Percentiles rank a stretch among this genome's conserved stretches.
These are phyloP conservation scores for Plumapathes pennacea DNA, from an alignment of 92 coral and sea anemone genomes.

Conservation along the genomic window DNA sequence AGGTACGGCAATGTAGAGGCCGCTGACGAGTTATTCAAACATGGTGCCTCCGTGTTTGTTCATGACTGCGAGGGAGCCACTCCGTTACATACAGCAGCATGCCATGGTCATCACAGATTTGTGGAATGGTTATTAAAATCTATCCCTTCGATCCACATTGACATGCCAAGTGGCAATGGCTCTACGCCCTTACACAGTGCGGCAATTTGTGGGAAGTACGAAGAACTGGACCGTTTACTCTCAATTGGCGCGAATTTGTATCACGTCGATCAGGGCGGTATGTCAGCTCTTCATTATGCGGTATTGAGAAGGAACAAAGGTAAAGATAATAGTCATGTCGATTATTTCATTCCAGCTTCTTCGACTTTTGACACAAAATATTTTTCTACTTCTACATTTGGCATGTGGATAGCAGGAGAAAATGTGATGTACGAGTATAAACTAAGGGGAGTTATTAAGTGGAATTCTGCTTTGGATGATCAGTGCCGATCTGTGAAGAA, in stretches of 20 bases:
- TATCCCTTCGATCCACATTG: not conserved
- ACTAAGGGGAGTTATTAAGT: no score
- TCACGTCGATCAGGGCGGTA: slow-evolving; percentile 11
- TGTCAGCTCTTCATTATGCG: slow-evolving; percentile 51
- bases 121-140: slow-evolving; percentile 20
- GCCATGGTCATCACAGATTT: slow-evolving; percentile 56
- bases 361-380: no score
- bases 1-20: slow-evolving; percentile 27
- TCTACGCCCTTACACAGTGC: slow-evolving; percentile 49
- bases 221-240: slow-evolving; percentile 8
- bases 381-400: no score
- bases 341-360: no score
- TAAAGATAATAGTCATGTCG: no score
- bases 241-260: slow-evolving; percentile 15
- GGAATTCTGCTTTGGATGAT: not conserved
- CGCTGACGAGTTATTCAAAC: slow-evolving; percentile 10
- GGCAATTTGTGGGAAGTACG: slow-evolving; percentile 15
- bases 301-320: no score
- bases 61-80: slow-evolving; percentile 49
- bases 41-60: slow-evolving; percentile 28
- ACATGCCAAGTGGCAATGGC: slow-evolving; percentile 20
- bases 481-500: not conserved
- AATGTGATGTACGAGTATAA: no score
- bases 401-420: no score
- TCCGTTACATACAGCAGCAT: slow-evolving; percentile 63